These are phyloP conservation scores for Crambe crambe DNA, from an alignment of 37 sponge, comb jelly and placozoan genomes.

Conservation along the genomic window DNA sequence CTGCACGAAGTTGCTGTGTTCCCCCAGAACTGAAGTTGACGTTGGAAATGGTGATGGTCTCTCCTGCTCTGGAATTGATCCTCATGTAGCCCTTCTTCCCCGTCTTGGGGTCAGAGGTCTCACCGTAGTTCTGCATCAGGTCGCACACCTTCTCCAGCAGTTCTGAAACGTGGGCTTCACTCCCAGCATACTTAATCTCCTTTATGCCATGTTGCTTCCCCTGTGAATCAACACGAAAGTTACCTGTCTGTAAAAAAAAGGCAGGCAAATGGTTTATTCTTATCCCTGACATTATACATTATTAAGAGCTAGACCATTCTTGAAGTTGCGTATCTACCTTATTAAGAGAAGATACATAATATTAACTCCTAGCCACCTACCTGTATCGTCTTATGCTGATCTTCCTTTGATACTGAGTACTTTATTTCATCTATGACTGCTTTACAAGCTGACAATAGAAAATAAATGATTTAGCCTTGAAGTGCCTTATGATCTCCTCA, in stretches of 20 bases:
- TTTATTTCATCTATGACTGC: constrained; percentile 62
- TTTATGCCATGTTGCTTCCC: constrained; percentile 40
- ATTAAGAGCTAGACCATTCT: too few species aligned
- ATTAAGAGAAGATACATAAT: too few species aligned
- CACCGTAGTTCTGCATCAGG: constrained; percentile 68
- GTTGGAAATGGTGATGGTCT: constrained; percentile 65
- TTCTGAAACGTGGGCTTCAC: constrained; percentile 65
- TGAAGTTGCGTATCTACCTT: too few species aligned
- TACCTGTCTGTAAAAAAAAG: constrained; percentile 39
- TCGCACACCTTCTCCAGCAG: constrained; percentile 67
- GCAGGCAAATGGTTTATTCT: too few species aligned
- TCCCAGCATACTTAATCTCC: constrained; percentile 48
- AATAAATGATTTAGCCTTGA: neutral
- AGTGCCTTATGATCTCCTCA: neutral
- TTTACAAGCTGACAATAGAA: constrained; percentile 55
- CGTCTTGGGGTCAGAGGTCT: constrained; percentile 55
- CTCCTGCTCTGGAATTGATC: constrained; percentile 64
- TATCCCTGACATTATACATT: too few species aligned
- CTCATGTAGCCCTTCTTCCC: constrained; percentile 66
- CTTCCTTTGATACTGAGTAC: constrained; percentile 46
- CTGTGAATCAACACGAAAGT: constrained; percentile 56
- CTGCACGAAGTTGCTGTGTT: constrained; percentile 42
- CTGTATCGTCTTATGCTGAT: constrained; percentile 64
- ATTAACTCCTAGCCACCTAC: too few species aligned
- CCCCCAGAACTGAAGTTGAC: constrained; percentile 58